phyloP scores from a whole-genome alignment of 1,140 invertebrate genomes.

The Brachionus rotundiformis region DNA sequence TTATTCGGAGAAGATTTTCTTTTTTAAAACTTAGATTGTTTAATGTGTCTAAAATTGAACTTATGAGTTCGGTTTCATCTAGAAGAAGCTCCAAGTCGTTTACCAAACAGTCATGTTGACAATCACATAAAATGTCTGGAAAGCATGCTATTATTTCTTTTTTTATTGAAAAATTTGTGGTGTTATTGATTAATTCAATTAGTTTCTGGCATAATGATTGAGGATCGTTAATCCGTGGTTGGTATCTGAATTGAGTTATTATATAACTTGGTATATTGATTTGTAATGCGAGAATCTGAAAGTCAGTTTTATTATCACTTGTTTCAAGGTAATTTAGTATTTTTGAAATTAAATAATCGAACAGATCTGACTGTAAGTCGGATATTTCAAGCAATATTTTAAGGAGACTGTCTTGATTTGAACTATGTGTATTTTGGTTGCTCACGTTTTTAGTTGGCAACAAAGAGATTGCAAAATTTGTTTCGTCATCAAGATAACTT shows the following conservation, averaged over 20 bases:
- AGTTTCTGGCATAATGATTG: conserved; percentile 28
- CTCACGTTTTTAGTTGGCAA: conserved; percentile 21
- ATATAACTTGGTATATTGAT: conserved; percentile 41
- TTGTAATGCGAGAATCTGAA: neutral
- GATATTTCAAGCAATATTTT: conserved; percentile 41
- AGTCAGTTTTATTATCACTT: neutral
- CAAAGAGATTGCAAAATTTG: conserved; percentile 24
- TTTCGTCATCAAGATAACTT: conserved; percentile 26
- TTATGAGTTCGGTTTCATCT: conserved; percentile 7
- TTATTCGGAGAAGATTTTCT: conserved; percentile 12
- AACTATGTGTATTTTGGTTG: conserved; percentile 2
- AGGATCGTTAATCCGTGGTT: conserved; percentile 22
- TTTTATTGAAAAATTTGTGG: neutral
- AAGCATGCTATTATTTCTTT: conserved; percentile 45
- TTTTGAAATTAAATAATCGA: conserved; percentile 30
- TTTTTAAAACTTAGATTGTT: conserved; percentile 24
- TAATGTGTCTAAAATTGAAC: conserved; percentile 10
- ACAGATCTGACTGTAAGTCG: neutral
- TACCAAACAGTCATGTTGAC: neutral
- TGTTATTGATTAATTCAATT: conserved; percentile 9
- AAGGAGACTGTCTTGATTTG: conserved; percentile 24
- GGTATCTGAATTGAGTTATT: conserved; percentile 19
- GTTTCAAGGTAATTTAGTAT: conserved; percentile 1
- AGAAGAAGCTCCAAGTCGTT: conserved; percentile 24
- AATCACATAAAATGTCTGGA: conserved; percentile 40